Conservation (phyloP, 2,888 invertebrate genomes). For the Agonopterix arenella region DNA sequence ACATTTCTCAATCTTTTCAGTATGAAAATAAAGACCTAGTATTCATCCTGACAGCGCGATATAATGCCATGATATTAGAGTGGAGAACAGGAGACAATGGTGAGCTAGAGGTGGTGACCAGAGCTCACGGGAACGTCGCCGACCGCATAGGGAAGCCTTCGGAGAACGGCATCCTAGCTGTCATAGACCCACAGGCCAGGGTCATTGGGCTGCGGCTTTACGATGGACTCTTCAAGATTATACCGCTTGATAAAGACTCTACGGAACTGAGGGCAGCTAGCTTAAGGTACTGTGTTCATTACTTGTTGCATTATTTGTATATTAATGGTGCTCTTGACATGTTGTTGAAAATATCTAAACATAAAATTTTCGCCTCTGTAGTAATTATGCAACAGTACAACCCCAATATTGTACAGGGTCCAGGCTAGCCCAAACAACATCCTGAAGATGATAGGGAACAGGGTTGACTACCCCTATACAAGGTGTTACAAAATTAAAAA, state of each 20-base stretch:
- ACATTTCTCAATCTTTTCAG: slow-evolving; percentile 58
- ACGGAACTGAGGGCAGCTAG: slow-evolving; percentile 95
- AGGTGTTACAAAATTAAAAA: no score
- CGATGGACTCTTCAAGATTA: slow-evolving; percentile 98
- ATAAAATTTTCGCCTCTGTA: no score
- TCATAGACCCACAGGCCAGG: slow-evolving; percentile 96
- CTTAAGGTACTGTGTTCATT: slow-evolving; percentile 69
- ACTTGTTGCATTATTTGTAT: no score
- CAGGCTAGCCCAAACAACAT: no score
- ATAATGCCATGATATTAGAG: slow-evolving; percentile 98
- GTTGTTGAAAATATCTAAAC: no score
- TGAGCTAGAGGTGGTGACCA: slow-evolving; percentile 94
- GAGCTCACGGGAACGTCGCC: slow-evolving; percentile 97
- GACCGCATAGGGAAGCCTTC: slow-evolving; percentile 96
- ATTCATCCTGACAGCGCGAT: slow-evolving; percentile 94
- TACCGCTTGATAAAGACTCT: slow-evolving; percentile 95
- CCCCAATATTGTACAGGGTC: no score
- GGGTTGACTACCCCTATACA: no score
- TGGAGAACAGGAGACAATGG: slow-evolving; percentile 84
- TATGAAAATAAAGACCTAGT: slow-evolving; percentile 94
- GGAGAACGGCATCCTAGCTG: slow-evolving; percentile 96
- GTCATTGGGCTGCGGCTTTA: slow-evolving; percentile 97
- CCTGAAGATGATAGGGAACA: no score
- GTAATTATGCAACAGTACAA: no score
- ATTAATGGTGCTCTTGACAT: no score